Base-by-base conservation (phyloP, 2,113 vertebrate species). In the Mixornis gularis region DNA sequence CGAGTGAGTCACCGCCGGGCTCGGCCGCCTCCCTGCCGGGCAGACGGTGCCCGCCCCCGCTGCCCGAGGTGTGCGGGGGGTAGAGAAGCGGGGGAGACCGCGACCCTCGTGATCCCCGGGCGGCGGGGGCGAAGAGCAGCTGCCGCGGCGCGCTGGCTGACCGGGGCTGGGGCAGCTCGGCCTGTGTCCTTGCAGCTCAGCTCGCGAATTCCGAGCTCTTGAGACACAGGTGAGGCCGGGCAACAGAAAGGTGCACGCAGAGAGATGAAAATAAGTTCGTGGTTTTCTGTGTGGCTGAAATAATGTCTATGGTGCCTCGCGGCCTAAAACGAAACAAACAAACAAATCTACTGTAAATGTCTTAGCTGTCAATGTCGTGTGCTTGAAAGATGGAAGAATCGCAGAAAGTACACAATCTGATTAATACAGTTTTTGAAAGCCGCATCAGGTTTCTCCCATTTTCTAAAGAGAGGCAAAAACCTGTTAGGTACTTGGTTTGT, bases 1-100 rank as follows among this genome's bases (percentile, higher is more conserved):
- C 17, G 44, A 38, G 30, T 69, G 83, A 90, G 60, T 85, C 94
- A 85, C 89, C 18, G 86, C 36, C 15, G 92, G 43, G 63, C 66
- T 71, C 38, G 25, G 63, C 69, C 34, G 48, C 46, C 41, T 70
- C 62, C 41, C 20, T n/a, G 56, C 10, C 18, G 41, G 66, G 77
- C 63, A 53, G 78, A 44, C 78, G 43, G 49, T 49, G 80, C 14
- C 41, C 74, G 53, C 68, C 85, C 51, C 38, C 85, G 59, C 76
- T 51, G 43, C 15, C 36, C 59, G 59, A 17, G 83, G 52, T 9
- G 74, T 32, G 40, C 13, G 40, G 29, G n/a, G 29, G 38, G 5
- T n/a, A 38, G 34, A 60, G 49, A 2, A 62, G 17, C n/a, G 19
- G 22, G 13, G 32, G 2, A 22, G n/a, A 10, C 1, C 53, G 19